phyloP scores from a whole-genome alignment of 2,113 vertebrate genomes.

The Carassius gibelio region DNA sequence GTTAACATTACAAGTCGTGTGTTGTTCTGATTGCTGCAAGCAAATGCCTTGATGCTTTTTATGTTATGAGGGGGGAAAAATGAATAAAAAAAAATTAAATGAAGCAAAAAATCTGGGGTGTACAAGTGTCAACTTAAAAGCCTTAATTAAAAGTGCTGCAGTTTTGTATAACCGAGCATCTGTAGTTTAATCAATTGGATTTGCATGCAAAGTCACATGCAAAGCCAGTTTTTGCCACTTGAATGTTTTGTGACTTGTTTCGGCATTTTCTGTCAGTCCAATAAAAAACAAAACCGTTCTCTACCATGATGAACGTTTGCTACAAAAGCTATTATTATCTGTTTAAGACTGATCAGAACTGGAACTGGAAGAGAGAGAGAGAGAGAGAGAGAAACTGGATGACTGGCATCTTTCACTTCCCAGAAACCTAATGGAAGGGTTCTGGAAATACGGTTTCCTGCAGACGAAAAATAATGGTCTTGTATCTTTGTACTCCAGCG shows the following conservation, averaged over 20 bases:
- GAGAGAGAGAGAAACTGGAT: not conserved
- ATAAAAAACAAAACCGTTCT: slow-evolving; percentile 49
- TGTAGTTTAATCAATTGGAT: slow-evolving; percentile 92
- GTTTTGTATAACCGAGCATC: slow-evolving; percentile 93
- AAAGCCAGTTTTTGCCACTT: slow-evolving; percentile 79
- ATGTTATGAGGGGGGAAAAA: slow-evolving; percentile 74
- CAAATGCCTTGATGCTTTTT: slow-evolving; percentile 86
- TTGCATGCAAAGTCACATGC: slow-evolving; percentile 88
- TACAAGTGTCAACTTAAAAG: slow-evolving; percentile 94
- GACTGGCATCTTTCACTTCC: not conserved
- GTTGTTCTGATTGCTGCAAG: slow-evolving; percentile 44
- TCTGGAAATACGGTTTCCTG: not conserved
- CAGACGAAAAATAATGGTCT: slow-evolving; percentile 5
- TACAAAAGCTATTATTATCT: not conserved
- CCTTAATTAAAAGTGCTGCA: slow-evolving; percentile 95
- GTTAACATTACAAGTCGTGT: slow-evolving; percentile 1
- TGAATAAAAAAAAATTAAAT: slow-evolving; percentile 27
- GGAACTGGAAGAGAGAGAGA: too few species aligned
- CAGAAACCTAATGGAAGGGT: not conserved
- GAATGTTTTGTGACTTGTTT: slow-evolving; percentile 82
- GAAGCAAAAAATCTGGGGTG: slow-evolving; percentile 69
- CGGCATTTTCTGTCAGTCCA: slow-evolving; percentile 65
- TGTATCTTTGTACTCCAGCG: not conserved
- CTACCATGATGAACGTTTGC: slow-evolving; percentile 22
- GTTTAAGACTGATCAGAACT: too few species aligned